A percentile compares a stretch with the other conserved stretches of the same genome.
Evolutionary conservation across 2,113 vertebrate genomes (phyloP).

Genomic region (Seriola dumerili): DNA sequence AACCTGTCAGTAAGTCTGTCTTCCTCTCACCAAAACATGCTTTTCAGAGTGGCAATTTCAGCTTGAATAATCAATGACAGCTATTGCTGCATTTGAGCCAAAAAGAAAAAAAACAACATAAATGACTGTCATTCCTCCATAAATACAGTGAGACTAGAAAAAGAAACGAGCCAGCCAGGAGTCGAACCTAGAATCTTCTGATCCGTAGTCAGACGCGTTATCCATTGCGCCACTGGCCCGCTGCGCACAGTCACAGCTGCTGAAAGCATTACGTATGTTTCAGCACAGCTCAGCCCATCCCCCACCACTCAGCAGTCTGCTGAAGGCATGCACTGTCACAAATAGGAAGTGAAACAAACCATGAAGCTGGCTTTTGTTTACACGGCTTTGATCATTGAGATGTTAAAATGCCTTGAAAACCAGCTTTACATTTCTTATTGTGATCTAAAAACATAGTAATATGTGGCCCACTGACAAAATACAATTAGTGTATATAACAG

Average conservation of each 20-base stretch:
- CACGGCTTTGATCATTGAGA: neutral
- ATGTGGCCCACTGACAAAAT: neutral
- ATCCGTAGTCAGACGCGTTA: constrained; percentile 89
- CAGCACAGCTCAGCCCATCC: constrained; percentile 7
- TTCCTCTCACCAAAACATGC: neutral
- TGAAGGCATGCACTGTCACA: neutral
- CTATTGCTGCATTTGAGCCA: neutral
- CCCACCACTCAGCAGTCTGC: neutral
- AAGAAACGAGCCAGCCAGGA: constrained; percentile 66
- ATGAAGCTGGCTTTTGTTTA: constrained; percentile 13
- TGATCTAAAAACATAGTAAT: neutral
- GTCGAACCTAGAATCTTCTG: constrained; percentile 92
- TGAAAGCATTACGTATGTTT: rapidly evolving
- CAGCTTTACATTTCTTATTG: neutral
- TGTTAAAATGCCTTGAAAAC: neutral
- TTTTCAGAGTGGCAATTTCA: neutral
- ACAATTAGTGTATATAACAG: neutral
- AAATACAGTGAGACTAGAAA: neutral
- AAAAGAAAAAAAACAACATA: too few relatives aligned
- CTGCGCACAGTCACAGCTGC: rapidly evolving
- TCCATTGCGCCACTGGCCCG: constrained; percentile 73
- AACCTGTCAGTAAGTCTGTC: neutral
- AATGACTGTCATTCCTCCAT: neutral
- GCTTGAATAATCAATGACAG: neutral
- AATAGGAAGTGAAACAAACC: neutral